Evolutionary conservation across 2,113 vertebrate species (phyloP), one percentile per base, ranked within the genome.

Genomic region (Heptranchias perlo): DNA sequence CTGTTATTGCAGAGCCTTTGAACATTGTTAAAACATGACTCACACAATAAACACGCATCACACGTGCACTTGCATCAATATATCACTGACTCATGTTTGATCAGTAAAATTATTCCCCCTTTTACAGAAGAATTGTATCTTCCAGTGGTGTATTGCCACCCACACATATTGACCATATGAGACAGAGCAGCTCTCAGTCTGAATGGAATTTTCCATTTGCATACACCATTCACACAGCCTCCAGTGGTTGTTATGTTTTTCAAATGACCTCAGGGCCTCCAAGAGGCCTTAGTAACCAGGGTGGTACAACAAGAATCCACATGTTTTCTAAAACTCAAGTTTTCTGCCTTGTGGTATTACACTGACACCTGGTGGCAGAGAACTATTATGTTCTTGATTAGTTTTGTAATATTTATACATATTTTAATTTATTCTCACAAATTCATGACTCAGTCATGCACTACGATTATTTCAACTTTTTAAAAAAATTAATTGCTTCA

Each of bases 191-290:
- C 28, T 69, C 64, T 18, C 64, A 69, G 44, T 49, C 47, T 69
- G 94, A 95, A 73, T 69, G 94, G 64, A 69, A 95, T 69, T 95
- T 69, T 95, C 94, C 64, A 95, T 31, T 95, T 95, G 44, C 65
- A 47, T 52, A 18, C 18, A 1, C 64, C 47, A 69, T 47, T 69
- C 65, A 49, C 65, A 35, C 94, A 95, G 47, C 44, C 11, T 52
- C 65, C 25, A 35, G 28, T 52, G 31, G 47, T 73, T 95, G 94
- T 95, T 95, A 65, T 49, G 25, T 65, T 95, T 94, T 67, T 3
- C 28, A 91, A 31, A 35, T 91, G 87, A 91, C 52, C 31, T 14
- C 44, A 69, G 28, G 65, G 44, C 65, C 44, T 35, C n/a, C 61
- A 94, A 49, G 25, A 69, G 49, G 25, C 64, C 61, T 93, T n/a